Evolutionary conservation across 2,113 vertebrate species (phyloP).

Genomic region (Elaphurus davidianus): DNA sequence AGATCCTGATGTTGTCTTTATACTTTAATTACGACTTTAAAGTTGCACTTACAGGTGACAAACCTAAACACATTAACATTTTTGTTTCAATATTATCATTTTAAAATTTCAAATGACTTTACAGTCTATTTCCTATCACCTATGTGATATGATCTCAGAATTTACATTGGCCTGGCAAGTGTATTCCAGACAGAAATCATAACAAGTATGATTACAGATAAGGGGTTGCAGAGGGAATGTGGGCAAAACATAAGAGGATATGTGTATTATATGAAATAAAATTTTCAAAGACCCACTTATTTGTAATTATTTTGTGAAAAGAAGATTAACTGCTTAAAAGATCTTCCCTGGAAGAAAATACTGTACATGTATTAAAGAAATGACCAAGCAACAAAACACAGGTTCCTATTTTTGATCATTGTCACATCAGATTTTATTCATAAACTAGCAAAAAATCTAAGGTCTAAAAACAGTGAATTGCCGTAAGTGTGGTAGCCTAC

Average conservation of each 20-base stretch:
- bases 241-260: background rate
- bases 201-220: background rate
- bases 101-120: constrained; percentile 62
- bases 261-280: background rate
- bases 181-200: constrained; percentile 15
- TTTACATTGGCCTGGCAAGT: background rate
- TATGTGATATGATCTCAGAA: background rate
- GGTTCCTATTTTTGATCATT: background rate
- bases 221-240: background rate
- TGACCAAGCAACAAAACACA: background rate
- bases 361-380: background rate
- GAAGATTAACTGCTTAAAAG: background rate
- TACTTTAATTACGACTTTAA: constrained; percentile 68
- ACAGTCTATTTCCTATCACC: background rate
- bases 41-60: constrained; percentile 39
- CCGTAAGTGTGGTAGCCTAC: background rate
- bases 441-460: background rate
- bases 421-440: background rate
- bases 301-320: background rate
- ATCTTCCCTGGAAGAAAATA: background rate
- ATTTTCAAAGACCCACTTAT: background rate
- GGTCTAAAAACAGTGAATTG: background rate
- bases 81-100: constrained; percentile 71
- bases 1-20: constrained; percentile 43
- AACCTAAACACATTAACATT: constrained; percentile 62